These are phyloP conservation scores for Chloropsis hardwickii DNA, from an alignment of 2,113 vertebrate genomes.

Conservation along the genomic window DNA sequence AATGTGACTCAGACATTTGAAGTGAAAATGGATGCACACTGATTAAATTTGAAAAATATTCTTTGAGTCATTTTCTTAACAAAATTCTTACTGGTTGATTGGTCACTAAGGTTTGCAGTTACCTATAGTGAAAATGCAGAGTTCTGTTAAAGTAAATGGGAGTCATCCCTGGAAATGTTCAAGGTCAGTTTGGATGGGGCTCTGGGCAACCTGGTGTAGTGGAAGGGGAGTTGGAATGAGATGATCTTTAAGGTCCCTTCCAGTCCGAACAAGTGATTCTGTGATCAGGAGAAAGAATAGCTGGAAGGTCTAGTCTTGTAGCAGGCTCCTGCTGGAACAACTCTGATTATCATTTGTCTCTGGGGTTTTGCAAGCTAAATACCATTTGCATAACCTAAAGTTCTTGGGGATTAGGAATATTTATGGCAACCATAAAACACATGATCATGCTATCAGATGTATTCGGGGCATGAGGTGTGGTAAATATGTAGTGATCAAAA, in stretches of 20 bases:
- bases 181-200: neutral
- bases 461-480: neutral
- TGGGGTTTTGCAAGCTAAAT: neutral
- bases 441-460: neutral
- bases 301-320: neutral
- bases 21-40: neutral
- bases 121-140: neutral
- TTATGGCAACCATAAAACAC: neutral
- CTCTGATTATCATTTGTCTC: neutral
- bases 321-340: neutral
- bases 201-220: neutral
- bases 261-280: neutral
- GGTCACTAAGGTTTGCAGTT: neutral
- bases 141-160: neutral
- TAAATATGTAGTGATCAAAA: neutral
- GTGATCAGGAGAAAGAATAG: neutral
- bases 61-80: neutral
- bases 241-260: neutral
- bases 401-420: neutral
- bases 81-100: neutral
- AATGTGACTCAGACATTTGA: conserved; percentile 12
- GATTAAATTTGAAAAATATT: neutral
- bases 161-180: neutral
- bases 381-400: neutral
- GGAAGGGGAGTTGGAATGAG: neutral